Evolutionary conservation across 1,140 invertebrate species (phyloP).

Genomic region (Antheraea pernyi): DNA sequence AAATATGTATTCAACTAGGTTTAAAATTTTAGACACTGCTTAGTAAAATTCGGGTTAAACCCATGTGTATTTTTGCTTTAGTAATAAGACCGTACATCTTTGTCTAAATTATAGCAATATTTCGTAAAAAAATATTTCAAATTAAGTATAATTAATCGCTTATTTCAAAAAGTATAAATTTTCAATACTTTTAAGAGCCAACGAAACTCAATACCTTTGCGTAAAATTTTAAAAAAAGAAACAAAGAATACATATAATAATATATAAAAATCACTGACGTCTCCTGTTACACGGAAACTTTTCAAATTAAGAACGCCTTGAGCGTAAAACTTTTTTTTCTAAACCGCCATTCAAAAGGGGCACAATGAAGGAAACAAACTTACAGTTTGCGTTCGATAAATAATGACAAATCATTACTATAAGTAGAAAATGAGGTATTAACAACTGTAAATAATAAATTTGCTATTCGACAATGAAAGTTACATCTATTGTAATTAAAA

Average conservation of each 20-base stretch:
- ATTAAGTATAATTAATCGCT: background rate
- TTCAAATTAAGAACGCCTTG: slow-evolving; percentile 16
- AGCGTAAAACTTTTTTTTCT: background rate
- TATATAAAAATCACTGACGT: slow-evolving; percentile 37
- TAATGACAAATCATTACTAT: background rate
- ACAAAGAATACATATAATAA: slow-evolving; percentile 19
- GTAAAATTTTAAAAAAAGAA: slow-evolving; percentile 13
- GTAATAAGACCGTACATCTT: no score
- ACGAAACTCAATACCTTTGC: slow-evolving; percentile 34
- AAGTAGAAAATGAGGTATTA: background rate
- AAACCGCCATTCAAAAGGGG: slow-evolving; percentile 14
- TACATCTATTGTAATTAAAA: slow-evolving; percentile 32
- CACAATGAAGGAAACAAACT: slow-evolving; percentile 16
- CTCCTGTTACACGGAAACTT: slow-evolving; percentile 34
- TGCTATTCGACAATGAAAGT: background rate
- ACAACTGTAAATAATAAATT: background rate
- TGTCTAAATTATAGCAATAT: no score
- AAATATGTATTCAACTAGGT: no score
- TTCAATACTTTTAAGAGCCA: slow-evolving; percentile 37
- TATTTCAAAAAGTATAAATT: slow-evolving; percentile 38
- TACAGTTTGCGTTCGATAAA: background rate
- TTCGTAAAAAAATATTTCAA: no score
- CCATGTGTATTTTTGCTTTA: no score
- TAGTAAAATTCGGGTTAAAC: no score
- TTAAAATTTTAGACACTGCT: no score